phyloP scores from a whole-genome alignment of 1,140 invertebrate species.

The Aporrectodea caliginosa region DNA sequence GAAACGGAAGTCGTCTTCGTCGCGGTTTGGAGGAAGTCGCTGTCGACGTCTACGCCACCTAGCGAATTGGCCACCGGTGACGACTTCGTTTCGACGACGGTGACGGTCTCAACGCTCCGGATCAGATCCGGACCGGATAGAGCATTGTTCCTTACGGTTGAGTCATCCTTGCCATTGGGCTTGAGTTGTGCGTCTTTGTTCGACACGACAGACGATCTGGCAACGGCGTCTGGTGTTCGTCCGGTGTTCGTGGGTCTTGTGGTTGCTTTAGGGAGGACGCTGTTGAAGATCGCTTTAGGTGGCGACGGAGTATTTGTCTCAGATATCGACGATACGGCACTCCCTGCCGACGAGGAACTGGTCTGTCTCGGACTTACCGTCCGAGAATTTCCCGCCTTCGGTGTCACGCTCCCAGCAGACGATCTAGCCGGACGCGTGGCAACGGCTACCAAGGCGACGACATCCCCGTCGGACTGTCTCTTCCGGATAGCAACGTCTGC shows the following conservation, averaged over 20 bases:
- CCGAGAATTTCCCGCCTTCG: background rate
- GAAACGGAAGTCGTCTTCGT: background rate
- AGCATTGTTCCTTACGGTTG: background rate
- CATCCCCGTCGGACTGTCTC: background rate
- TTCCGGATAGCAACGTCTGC: background rate
- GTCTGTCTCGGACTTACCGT: background rate
- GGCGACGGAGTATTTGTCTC: too few species aligned
- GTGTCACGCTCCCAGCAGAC: background rate
- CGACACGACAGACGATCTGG: too few species aligned
- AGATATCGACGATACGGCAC: too few species aligned
- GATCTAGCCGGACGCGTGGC: background rate
- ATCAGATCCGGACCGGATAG: background rate
- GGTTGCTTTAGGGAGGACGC: too few species aligned
- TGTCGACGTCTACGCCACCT: background rate
- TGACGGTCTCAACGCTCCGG: background rate
- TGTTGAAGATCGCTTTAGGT: too few species aligned
- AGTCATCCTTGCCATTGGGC: background rate
- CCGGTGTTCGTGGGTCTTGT: too few species aligned
- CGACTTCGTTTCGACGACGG: background rate
- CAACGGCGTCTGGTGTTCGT: too few species aligned
- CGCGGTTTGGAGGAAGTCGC: background rate
- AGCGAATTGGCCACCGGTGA: background rate
- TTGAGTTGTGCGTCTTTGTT: too few species aligned
- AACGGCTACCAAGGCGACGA: background rate
- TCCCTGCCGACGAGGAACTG: background rate